A percentile compares a stretch with the other conserved stretches of the same genome.
These are phyloP conservation scores for Euschistus heros DNA, from an alignment of 1,140 invertebrate species.

Conservation along the genomic window DNA sequence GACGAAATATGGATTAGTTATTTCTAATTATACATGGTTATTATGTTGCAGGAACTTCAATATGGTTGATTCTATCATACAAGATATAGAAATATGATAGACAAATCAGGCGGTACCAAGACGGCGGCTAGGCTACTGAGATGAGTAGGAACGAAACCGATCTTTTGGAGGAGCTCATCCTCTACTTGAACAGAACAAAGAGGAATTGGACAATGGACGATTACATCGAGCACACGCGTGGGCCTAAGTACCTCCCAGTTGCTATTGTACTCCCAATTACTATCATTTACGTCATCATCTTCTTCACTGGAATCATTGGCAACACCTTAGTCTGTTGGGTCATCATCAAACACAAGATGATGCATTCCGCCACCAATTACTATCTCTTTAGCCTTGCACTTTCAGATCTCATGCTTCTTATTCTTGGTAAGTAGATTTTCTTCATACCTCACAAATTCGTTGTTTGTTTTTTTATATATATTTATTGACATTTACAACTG, in stretches of 20 bases:
- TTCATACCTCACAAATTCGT: no score
- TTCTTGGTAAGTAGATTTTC: conserved; percentile 50
- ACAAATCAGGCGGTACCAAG: no score
- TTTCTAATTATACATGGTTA: no score
- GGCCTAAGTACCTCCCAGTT: conserved; percentile 38
- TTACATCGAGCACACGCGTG: conserved; percentile 24
- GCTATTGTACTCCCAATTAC: conserved; percentile 49
- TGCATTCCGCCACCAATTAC: conserved; percentile 83
- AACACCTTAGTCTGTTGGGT: conserved; percentile 83
- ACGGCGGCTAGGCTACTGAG: no score
- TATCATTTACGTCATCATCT: conserved; percentile 65
- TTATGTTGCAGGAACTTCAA: no score
- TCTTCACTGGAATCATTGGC: conserved; percentile 74
- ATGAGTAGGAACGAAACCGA: no score
- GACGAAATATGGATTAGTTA: no score
- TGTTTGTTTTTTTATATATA: no score
- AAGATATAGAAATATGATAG: no score
- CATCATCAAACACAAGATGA: conserved; percentile 66
- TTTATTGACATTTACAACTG: no score
- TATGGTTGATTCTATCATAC: no score
- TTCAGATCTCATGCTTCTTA: conserved; percentile 60
- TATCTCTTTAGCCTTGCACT: conserved; percentile 82
- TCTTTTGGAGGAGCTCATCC: no score
- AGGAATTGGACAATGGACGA: not conserved
- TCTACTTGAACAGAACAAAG: not conserved